Percentiles rank a stretch among this genome's conserved stretches.
Conservation (phyloP, 92 coral and sea anemone species). For the Palythoa grandiflora region DNA sequence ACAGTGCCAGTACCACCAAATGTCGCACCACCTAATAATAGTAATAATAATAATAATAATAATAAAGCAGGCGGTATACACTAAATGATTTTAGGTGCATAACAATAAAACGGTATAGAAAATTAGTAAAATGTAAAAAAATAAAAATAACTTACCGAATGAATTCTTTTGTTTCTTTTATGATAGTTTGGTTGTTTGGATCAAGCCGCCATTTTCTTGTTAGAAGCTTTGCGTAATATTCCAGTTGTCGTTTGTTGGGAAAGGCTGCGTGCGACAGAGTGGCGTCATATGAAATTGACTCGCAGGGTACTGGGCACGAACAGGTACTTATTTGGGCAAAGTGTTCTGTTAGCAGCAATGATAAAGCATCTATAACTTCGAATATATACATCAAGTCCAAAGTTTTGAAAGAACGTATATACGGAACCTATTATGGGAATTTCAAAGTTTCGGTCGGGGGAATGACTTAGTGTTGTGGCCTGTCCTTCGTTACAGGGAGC, state of each 20-base stretch:
- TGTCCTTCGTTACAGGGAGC: too few relatives aligned
- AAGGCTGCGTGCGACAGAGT: slow-evolving; percentile 32
- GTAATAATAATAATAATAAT: too few relatives aligned
- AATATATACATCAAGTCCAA: not conserved
- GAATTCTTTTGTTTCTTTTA: not conserved
- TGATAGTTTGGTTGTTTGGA: slow-evolving; percentile 7
- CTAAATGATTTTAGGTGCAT: too few relatives aligned
- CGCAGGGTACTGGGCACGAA: slow-evolving; percentile 47
- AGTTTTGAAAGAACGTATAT: not conserved
- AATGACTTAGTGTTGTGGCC: too few relatives aligned
- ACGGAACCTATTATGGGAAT: not conserved
- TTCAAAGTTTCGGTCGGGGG: too few relatives aligned
- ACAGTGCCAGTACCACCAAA: too few relatives aligned
- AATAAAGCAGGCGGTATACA: too few relatives aligned
- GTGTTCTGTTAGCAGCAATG: not conserved
- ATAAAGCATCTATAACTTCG: not conserved
- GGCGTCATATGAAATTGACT: slow-evolving; percentile 40
- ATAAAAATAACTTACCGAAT: not conserved
- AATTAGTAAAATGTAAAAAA: too few relatives aligned
- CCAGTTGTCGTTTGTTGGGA: slow-evolving; percentile 39
- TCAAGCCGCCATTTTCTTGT: not conserved
- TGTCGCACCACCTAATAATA: too few relatives aligned
- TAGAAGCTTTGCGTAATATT: slow-evolving; percentile 13
- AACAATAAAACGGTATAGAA: too few relatives aligned
- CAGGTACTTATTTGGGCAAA: slow-evolving; percentile 44